Conservation (phyloP, 2,797 vertebrate genomes). For the Acestrorhynchus altus region DNA sequence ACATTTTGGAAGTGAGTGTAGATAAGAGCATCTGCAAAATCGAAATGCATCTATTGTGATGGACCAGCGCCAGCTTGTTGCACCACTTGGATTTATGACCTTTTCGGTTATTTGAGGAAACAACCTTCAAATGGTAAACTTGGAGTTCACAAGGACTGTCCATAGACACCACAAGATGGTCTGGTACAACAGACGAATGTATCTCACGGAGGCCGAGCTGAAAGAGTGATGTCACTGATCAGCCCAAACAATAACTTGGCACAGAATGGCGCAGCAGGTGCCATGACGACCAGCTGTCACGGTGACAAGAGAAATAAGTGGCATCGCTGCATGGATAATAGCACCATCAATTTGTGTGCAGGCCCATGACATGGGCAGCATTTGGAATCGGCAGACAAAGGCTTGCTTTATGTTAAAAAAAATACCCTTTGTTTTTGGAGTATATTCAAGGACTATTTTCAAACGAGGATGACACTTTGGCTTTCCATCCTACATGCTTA, state of each 20-base stretch:
- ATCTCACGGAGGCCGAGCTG: constrained; percentile 17
- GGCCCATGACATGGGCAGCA: constrained; percentile 51
- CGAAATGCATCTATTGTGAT: too few species aligned
- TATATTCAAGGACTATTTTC: constrained; percentile 55
- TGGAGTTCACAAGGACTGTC: neutral
- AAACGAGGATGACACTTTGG: constrained; percentile 53
- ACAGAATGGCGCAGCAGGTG: constrained; percentile 58
- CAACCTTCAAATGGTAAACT: neutral
- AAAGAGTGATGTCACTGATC: constrained; percentile 58
- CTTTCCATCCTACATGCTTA: constrained; percentile 46
- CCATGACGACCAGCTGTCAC: constrained; percentile 64
- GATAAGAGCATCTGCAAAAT: too few species aligned
- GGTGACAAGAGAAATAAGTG: constrained; percentile 48
- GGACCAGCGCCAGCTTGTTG: too few species aligned
- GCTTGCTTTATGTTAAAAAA: constrained; percentile 28
- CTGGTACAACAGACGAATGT: neutral
- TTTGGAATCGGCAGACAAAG: constrained; percentile 37
- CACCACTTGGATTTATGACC: neutral
- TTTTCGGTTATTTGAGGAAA: neutral
- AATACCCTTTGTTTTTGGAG: constrained; percentile 55
- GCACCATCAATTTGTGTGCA: constrained; percentile 50
- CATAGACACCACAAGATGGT: neutral
- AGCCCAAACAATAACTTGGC: constrained; percentile 55
- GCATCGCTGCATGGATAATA: constrained; percentile 52
- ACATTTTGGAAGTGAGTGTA: too few species aligned